Evolutionary conservation across 2,113 vertebrate species (phyloP).

Genomic region (Caretta caretta): DNA sequence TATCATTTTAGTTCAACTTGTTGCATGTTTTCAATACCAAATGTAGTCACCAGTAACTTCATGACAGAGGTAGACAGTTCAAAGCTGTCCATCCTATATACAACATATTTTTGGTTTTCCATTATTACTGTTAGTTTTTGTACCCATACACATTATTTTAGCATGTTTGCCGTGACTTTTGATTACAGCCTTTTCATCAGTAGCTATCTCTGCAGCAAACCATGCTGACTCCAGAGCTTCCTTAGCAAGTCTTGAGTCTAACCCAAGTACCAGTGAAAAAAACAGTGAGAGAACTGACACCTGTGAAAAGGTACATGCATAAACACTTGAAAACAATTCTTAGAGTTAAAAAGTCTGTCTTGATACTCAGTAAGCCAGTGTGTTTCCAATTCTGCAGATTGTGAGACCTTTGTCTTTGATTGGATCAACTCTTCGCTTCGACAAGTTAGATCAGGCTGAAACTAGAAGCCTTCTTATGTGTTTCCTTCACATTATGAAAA

Average conservation of each 20-base stretch:
- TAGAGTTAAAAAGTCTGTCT: background rate
- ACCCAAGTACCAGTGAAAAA: constrained; percentile 95
- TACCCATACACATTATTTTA: constrained; percentile 76
- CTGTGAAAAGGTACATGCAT: constrained; percentile 91
- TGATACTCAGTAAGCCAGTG: background rate
- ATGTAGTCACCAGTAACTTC: constrained; percentile 11
- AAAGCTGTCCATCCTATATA: constrained; percentile 13
- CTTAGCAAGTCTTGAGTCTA: constrained; percentile 97
- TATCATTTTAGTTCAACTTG: constrained; percentile 12
- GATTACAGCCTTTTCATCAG: constrained; percentile 94
- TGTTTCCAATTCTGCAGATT: constrained; percentile 81
- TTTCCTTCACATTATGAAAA: constrained; percentile 99
- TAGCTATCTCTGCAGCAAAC: constrained; percentile 95
- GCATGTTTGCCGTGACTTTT: constrained; percentile 81
- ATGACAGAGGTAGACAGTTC: constrained; percentile 1
- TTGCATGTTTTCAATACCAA: constrained; percentile 40
- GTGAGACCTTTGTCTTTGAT: constrained; percentile 95
- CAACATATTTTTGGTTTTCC: constrained; percentile 52
- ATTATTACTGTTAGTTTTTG: constrained; percentile 56
- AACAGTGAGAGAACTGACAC: constrained; percentile 95
- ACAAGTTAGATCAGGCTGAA: constrained; percentile 98
- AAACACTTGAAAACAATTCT: rapidly evolving
- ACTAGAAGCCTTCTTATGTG: constrained; percentile 96
- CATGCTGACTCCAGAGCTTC: constrained; percentile 95
- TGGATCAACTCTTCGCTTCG: constrained; percentile 94